Evolutionary conservation across 2,113 vertebrate genomes (phyloP).

Genomic region (Anseranas semipalmata): DNA sequence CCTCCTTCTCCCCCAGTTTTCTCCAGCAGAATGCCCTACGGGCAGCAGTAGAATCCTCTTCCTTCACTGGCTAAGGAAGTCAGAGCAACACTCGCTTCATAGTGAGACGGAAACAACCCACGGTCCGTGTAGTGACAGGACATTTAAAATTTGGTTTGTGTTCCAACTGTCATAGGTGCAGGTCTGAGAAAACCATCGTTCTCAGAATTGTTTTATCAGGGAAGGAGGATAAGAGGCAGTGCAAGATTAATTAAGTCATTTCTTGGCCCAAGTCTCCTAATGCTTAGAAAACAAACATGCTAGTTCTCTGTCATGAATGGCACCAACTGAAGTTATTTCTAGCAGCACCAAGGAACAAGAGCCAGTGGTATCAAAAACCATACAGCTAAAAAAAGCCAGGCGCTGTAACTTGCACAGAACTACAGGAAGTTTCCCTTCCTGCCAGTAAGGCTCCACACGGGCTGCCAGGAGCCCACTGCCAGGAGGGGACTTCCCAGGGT

Average conservation of each 20-base stretch:
- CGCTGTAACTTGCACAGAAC: neutral
- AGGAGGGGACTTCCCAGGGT: neutral
- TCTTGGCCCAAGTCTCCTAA: neutral
- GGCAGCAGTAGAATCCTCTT: neutral
- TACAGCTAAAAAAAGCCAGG: neutral
- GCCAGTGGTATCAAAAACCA: neutral
- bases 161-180: neutral
- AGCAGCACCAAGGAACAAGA: neutral
- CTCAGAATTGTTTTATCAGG: neutral
- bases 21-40: neutral
- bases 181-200: neutral
- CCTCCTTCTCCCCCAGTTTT: neutral
- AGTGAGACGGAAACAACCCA: neutral
- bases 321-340: neutral
- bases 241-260: neutral
- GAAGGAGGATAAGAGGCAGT: neutral
- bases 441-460: neutral
- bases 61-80: neutral
- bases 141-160: neutral
- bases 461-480: neutral
- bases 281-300: neutral
- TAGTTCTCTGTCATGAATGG: neutral
- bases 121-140: neutral
- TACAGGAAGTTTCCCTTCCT: conserved; percentile 14
- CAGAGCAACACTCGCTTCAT: neutral